Percentiles rank a stretch among this genome's conserved stretches.
Evolutionary conservation across 1,140 invertebrate genomes (phyloP).

Genomic region (Dermatophagoides farinae): DNA sequence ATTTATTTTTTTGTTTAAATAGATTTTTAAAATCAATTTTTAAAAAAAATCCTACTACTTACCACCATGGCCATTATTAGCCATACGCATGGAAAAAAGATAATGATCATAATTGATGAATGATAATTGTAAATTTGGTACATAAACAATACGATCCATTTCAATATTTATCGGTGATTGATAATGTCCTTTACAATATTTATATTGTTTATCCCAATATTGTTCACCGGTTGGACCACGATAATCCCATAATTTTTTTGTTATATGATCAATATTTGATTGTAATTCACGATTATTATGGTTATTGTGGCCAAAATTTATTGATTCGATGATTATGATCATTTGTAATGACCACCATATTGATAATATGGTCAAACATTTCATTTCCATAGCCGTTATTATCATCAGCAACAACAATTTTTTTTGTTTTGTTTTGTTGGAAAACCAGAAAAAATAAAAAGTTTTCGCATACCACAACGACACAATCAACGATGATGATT

Average conservation of each 20-base stretch:
- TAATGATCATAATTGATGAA: conserved; percentile 6
- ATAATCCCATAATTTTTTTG: background rate
- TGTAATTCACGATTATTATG: background rate
- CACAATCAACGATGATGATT: too few species aligned
- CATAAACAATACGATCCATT: background rate
- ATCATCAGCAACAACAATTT: too few species aligned
- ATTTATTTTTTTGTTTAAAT: too few species aligned
- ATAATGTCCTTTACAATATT: background rate
- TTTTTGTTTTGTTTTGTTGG: too few species aligned
- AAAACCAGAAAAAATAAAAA: too few species aligned
- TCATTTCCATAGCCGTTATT: too few species aligned
- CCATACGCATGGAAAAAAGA: background rate
- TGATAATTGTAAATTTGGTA: background rate
- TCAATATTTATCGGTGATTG: conserved; percentile 11
- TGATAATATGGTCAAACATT: too few species aligned
- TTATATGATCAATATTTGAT: background rate
- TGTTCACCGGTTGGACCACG: conserved; percentile 1
- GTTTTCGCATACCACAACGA: too few species aligned
- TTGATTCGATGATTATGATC: too few species aligned
- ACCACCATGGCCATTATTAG: conserved; percentile 3
- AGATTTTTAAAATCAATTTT: background rate
- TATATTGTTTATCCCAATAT: background rate
- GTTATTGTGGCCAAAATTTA: too few species aligned
- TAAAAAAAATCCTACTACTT: background rate
- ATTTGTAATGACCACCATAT: too few species aligned